A percentile compares a stretch with the other conserved stretches of the same genome.
Conservation (phyloP, 2,113 vertebrate species). For the Sorex araneus region DNA sequence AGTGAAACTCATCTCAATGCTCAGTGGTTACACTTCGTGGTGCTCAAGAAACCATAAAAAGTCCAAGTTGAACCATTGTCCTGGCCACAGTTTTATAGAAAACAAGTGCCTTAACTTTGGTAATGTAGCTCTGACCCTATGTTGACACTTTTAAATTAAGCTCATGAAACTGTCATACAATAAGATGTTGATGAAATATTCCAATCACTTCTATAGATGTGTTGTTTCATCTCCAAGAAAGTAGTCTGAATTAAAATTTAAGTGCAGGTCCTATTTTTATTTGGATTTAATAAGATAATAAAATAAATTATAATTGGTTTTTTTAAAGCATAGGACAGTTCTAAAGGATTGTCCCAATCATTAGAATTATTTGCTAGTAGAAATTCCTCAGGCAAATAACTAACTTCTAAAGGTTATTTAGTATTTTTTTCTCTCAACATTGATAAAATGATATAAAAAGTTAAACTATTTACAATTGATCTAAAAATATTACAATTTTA, state of each 20-base stretch:
- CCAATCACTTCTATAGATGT: constrained; percentile 3
- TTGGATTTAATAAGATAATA: constrained; percentile 22
- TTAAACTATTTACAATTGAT: constrained; percentile 19
- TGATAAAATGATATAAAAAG: neutral
- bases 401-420: neutral
- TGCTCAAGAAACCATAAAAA: too few species aligned
- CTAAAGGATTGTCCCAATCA: neutral
- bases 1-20: too few species aligned
- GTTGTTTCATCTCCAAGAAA: neutral
- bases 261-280: constrained; percentile 1
- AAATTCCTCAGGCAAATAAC: constrained; percentile 49
- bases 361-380: constrained; percentile 11
- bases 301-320: neutral
- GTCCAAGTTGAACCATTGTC: too few species aligned
- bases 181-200: constrained; percentile 47
- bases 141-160: constrained; percentile 55
- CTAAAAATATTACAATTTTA: constrained; percentile 23
- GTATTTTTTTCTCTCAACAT: neutral
- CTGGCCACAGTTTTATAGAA: too few species aligned
- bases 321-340: neutral
- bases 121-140: neutral
- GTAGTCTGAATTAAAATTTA: constrained; percentile 34
- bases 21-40: too few species aligned
- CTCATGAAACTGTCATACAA: constrained; percentile 48
- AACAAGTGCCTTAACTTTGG: too few species aligned